Percentiles rank a stretch among this genome's conserved stretches.
Evolutionary conservation across 2,113 vertebrate species (phyloP).

Genomic region (Equus przewalskii): DNA sequence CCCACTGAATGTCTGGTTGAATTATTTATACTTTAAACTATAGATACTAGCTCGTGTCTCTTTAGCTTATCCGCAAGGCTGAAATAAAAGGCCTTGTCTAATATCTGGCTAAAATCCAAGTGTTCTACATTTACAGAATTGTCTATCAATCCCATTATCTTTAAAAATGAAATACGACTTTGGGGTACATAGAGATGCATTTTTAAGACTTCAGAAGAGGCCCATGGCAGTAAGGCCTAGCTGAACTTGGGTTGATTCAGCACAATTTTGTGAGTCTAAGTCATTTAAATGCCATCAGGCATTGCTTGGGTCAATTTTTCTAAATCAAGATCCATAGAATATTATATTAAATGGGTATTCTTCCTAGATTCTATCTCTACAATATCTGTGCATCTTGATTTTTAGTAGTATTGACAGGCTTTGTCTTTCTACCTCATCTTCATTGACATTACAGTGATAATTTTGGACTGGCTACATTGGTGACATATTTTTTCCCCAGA

Average conservation of each 20-base stretch:
- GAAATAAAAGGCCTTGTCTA: not conserved
- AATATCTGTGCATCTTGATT: not conserved
- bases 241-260: not conserved
- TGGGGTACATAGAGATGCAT: not conserved
- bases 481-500: not conserved
- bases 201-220: conserved; percentile 12
- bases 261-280: not conserved
- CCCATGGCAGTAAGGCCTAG: not conserved
- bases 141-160: not conserved
- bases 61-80: not conserved
- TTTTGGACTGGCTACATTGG: not conserved
- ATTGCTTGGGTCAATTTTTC: not conserved
- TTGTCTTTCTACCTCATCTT: not conserved
- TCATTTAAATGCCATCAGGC: not conserved
- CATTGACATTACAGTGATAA: not conserved
- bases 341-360: not conserved
- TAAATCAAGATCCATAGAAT: not conserved
- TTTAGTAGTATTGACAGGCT: not conserved
- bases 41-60: not conserved
- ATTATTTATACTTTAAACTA: conserved; percentile 38
- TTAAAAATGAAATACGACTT: conserved; percentile 1
- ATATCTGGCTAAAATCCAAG: not conserved
- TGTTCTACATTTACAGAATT: not conserved
- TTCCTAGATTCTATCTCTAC: not conserved
- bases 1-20: not conserved